Conservation (phyloP, 2,888 invertebrate genomes). For the Lycocerus yunnanus region DNA sequence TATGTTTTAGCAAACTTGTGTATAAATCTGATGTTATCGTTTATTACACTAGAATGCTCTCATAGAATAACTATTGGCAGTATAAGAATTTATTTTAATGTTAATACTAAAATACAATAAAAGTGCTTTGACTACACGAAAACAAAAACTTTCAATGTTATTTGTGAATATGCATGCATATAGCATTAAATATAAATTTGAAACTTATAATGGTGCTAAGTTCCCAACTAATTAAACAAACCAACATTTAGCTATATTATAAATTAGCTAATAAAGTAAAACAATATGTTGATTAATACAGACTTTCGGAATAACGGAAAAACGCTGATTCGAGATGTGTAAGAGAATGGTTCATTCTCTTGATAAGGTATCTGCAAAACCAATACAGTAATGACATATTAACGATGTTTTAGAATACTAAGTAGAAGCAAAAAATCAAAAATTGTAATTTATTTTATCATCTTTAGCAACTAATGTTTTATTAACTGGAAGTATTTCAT, state of each 20-base stretch:
- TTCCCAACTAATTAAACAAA: not conserved
- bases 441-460: not conserved
- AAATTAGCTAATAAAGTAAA: not conserved
- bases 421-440: not conserved
- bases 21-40: slow-evolving; percentile 40
- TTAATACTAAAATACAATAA: not conserved
- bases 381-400: not conserved
- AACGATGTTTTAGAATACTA: not conserved
- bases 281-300: not conserved
- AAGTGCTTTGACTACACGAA: not conserved
- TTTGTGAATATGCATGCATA: not conserved
- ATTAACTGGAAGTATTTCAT: not conserved
- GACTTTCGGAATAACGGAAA: too few species aligned
- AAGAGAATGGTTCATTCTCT: not conserved
- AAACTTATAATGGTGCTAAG: not conserved
- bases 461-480: not conserved
- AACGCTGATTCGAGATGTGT: too few species aligned
- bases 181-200: not conserved
- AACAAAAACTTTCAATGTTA: not conserved
- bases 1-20: slow-evolving; percentile 34
- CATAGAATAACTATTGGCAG: slow-evolving; percentile 33
- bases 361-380: not conserved
- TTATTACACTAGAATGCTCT: slow-evolving; percentile 35
- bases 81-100: slow-evolving; percentile 16
- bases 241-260: not conserved